These are phyloP conservation scores for Eupsilia transversa DNA, from an alignment of 2,888 invertebrate species.

Conservation along the genomic window DNA sequence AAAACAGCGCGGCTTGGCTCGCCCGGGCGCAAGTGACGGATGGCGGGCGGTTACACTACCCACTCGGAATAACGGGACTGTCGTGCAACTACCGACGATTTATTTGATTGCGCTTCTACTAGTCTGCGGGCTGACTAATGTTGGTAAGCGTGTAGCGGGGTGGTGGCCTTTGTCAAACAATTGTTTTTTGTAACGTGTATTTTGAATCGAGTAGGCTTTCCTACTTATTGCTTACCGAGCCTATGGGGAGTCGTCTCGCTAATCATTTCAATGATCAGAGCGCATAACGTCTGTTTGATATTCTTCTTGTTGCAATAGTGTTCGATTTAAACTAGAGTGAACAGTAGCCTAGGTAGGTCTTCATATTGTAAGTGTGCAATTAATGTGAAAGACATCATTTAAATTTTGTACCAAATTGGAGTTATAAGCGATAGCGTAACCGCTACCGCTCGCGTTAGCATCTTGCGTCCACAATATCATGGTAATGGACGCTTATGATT, in stretches of 20 bases:
- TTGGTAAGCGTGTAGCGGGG: slow-evolving; percentile 6
- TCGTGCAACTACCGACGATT: slow-evolving; percentile 43
- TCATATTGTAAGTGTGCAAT: not conserved
- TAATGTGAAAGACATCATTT: not conserved
- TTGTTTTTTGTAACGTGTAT: not conserved
- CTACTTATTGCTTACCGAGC: not conserved
- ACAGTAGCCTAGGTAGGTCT: not conserved
- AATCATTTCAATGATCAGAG: not conserved
- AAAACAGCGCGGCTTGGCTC: slow-evolving; percentile 31
- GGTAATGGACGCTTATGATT: slow-evolving; percentile 57
- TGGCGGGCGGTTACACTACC: slow-evolving; percentile 45
- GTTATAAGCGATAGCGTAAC: not conserved
- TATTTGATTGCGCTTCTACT: slow-evolving; percentile 41
- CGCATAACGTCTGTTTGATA: not conserved
- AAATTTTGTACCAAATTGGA: not conserved
- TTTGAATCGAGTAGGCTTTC: not conserved
- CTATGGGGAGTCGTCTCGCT: not conserved
- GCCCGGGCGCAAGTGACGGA: slow-evolving; percentile 50
- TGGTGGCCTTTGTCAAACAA: slow-evolving; percentile 13
- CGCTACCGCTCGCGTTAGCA: slow-evolving; percentile 1
- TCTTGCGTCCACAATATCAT: slow-evolving; percentile 14
- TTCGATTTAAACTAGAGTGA: not conserved
- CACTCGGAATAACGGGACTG: slow-evolving; percentile 45
- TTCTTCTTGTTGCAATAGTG: not conserved
- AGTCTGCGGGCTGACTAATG: slow-evolving; percentile 28